phyloP scores from a whole-genome alignment of 2,797 vertebrate species.

The Geotrypetes seraphini region DNA sequence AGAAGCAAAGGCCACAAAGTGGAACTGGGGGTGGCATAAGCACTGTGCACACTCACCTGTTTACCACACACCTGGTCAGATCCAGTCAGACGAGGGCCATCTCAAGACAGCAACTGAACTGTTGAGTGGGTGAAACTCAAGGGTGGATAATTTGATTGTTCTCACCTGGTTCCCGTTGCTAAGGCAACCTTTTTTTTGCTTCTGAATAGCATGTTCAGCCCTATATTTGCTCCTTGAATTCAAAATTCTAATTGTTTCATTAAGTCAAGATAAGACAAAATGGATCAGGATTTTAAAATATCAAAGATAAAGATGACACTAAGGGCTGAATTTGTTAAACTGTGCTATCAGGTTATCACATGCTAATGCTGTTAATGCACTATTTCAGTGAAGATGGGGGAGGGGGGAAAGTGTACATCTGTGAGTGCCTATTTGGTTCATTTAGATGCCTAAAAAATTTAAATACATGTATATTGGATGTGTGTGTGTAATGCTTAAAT shows the following conservation, averaged over 20 bases:
- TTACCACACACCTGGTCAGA: conserved; percentile 11
- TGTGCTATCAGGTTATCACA: too few species aligned
- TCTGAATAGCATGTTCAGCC: conserved; percentile 1
- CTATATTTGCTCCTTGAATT: neutral
- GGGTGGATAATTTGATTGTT: neutral
- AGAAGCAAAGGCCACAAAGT: neutral
- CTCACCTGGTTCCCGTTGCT: conserved; percentile 4
- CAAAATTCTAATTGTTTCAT: neutral
- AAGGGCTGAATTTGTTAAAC: too few species aligned
- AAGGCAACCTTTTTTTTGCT: conserved; percentile 10
- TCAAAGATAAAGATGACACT: neutral
- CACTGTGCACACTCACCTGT: neutral
- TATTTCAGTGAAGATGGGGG: too few species aligned
- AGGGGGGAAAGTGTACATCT: too few species aligned
- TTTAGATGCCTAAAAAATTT: too few species aligned
- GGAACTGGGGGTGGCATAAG: neutral
- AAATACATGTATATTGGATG: too few species aligned
- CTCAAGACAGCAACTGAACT: too few species aligned
- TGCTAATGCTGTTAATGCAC: too few species aligned
- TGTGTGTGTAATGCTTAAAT: too few species aligned
- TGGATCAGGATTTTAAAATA: neutral
- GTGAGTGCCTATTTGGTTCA: too few species aligned
- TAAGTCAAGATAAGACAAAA: neutral
- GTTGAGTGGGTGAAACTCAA: neutral
- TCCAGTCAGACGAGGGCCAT: neutral